These are phyloP conservation scores for Drosophila biarmipes DNA, from an alignment of 1,140 invertebrate species.

Conservation along the genomic window DNA sequence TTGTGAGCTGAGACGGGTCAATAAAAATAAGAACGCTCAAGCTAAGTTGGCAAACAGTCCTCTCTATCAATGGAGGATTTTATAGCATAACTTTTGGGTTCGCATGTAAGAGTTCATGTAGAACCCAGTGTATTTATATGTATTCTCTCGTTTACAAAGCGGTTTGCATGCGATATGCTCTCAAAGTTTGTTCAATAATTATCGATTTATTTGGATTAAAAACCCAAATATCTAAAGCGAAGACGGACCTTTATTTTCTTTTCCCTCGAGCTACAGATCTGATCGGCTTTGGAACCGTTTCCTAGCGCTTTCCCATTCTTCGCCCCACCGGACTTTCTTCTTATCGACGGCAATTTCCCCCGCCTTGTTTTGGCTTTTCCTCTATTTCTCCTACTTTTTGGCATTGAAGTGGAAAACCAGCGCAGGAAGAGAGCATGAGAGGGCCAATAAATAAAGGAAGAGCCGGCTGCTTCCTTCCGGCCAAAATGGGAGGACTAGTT, in stretches of 20 bases:
- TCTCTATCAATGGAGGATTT: background rate
- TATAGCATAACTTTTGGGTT: conserved; percentile 18
- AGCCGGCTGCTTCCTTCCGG: conserved; percentile 33
- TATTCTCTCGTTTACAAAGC: background rate
- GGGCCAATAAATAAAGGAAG: conserved; percentile 65
- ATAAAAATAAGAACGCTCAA: conserved; percentile 1
- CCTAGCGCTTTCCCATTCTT: background rate
- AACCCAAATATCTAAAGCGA: background rate
- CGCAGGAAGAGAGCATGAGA: conserved; percentile 9
- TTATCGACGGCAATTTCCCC: conserved; percentile 60
- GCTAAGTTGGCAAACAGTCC: background rate
- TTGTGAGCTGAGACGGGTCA: background rate
- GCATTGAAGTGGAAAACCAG: background rate
- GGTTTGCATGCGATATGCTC: background rate
- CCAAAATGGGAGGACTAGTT: conserved; percentile 19
- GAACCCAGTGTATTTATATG: background rate
- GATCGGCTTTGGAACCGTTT: background rate
- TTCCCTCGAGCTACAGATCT: background rate
- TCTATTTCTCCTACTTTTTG: background rate
- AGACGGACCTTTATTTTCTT: background rate
- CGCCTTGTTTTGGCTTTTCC: background rate
- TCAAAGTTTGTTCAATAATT: conserved; percentile 5
- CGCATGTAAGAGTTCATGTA: conserved; percentile 1
- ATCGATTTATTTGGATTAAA: background rate
- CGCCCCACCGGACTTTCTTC: conserved; percentile 24